Evolutionary conservation across 1,140 invertebrate species (phyloP), one percentile per base, ranked within the genome.

Genomic region (Heliothis virescens): DNA sequence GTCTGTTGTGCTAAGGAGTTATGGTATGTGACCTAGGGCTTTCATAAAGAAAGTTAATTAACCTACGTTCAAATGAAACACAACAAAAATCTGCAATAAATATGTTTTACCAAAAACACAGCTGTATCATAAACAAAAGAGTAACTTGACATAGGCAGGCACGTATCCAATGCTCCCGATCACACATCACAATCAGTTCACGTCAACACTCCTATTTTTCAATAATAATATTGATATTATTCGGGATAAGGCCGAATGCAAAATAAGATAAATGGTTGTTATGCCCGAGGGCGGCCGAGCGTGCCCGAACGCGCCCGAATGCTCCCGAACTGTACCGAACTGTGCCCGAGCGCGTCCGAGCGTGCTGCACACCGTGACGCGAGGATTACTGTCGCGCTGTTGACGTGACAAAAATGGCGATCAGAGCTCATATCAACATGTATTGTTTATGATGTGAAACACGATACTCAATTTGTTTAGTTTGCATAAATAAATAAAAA

Each of bases 341-440:
- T n/a, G 5, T 5, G 34, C 18, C 29, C 29, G 13, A 26, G 59
- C 60, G 62, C 47, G 62, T 11, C 62, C 29, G 16, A 48, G 16
- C 63, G 63, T 67, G 41, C 41, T 3, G 41, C 16, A 16, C 0
- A 41, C 16, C 63, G 63, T 4, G 63, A 47, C 41, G 63, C 63
- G 16, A 16, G 63, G 63, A 67, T 67, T 67, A 67, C 21, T n/a
- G n/a, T 12, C 41, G n/a, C 41, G 63, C 47, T 41, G 41, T 34
- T 67, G 41, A 67, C 63, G 63, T 67, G 63, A 67, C 63, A 67
- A 67, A 67, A 67, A 67, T 67, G 41, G 41, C 63, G 63, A 67
- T 48, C 41, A 12, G 16, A 65, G 34, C 41, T 48, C 63, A 65
- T 48, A 15, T 47, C 34, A 34, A 47, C 62, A 41, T 48, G 63